These are phyloP conservation scores for Leucophenga maculata DNA, from an alignment of 2,888 invertebrate genomes.

Conservation along the genomic window DNA sequence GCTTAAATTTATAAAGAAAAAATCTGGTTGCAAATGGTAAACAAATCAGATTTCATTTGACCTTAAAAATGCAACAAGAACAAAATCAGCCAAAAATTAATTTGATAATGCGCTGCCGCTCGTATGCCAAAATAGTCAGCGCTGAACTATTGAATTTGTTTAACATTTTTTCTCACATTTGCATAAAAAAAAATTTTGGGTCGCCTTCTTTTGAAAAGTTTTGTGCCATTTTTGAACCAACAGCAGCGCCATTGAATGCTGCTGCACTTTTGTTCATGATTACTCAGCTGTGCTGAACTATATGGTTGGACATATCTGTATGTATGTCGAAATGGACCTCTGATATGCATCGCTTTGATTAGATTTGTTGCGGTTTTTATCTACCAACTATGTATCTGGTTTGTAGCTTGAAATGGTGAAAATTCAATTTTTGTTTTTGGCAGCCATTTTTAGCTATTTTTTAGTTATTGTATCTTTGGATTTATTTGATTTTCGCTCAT, in stretches of 20 bases:
- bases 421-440: conserved; percentile 4
- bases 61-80: no score
- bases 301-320: not conserved
- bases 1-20: not conserved
- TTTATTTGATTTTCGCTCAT: conserved; percentile 2
- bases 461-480: not conserved
- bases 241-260: not conserved
- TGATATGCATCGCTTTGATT: conserved; percentile 47
- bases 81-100: no score
- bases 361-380: conserved; percentile 42
- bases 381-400: not conserved
- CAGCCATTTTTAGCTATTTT: not conserved
- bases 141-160: not conserved
- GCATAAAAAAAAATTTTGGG: no score
- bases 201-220: not conserved
- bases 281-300: not conserved
- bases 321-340: not conserved
- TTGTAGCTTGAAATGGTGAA: not conserved
- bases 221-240: conserved; percentile 1
- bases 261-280: not conserved
- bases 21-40: not conserved
- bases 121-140: not conserved
- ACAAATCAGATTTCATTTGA: not conserved
- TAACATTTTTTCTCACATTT: not conserved
- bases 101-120: no score